Evolutionary conservation across 2,888 invertebrate genomes (phyloP), one percentile per base, ranked within the genome.

Genomic region (Erannis defoliaria): DNA sequence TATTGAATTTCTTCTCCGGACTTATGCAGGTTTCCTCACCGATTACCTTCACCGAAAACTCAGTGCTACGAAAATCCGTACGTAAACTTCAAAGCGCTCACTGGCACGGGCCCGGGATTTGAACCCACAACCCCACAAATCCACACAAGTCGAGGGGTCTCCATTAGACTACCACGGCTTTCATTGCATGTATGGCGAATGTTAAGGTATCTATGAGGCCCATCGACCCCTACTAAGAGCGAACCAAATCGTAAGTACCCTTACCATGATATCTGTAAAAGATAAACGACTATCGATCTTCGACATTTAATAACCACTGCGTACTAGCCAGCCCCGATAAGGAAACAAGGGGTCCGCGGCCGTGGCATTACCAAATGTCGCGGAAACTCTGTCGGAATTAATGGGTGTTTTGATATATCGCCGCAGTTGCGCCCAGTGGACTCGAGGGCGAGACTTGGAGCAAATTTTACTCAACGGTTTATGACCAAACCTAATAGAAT

Each of bases 311-410:
- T 69, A 49, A 33, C 19, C 35, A 49, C 19, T 67, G 64, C 33
- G 61, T 42, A 49, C 55, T 29, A 55, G 56, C 56, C 35, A 35
- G 37, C 9, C 35, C 16, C 37, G 46, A 35, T 46, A 64, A 56
- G 54, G 29, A 64, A 43, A 23, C 29, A 19, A 40, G 68, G 68
- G 64, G 62, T 55, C 62, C 67, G 31, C n/a, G 55, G 38, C 71
- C 54, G 60, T 75, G 77, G 72, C 79, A 78, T 78, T 79, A 78
- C 71, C 71, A 76, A 79, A 79, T 80, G 79, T 75, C 76, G 74
- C 73, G 75, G 74, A 68, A 71, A 68, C 64, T 23, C 70, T 70
- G 63, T 68, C 71, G 63, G 67, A 68, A 76, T 78, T 74, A 78
- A 77, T 77, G 72, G 72, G 70, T 64, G 49, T 70, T 72, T 70